Evolutionary conservation across 2,797 vertebrate species (phyloP).

Genomic region (Tragelaphus eurycerus): DNA sequence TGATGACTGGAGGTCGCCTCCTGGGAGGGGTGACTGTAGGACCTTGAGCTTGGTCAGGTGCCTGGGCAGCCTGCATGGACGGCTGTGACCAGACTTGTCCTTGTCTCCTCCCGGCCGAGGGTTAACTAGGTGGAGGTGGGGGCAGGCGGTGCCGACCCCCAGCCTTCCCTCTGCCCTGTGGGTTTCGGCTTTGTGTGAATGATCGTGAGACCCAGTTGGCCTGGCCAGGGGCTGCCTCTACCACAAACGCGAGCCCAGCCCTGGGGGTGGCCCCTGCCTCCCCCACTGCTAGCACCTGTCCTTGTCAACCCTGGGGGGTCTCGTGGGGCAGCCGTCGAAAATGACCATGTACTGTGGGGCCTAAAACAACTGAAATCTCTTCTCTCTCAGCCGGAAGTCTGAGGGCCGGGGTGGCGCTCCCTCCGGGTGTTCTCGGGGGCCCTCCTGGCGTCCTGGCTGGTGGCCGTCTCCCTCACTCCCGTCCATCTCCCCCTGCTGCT

Average conservation of each 20-base stretch:
- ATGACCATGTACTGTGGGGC: no score
- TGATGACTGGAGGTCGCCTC: neutral
- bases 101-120: neutral
- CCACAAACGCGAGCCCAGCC: fast-evolving
- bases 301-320: neutral
- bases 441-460: neutral
- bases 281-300: neutral
- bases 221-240: neutral
- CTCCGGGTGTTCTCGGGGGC: fast-evolving
- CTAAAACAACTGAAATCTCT: neutral
- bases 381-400: neutral
- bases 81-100: neutral
- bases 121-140: neutral
- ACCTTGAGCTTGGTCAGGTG: neutral
- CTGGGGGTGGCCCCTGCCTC: neutral
- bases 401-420: neutral
- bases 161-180: neutral
- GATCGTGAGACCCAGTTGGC: neutral
- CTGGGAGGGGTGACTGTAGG: neutral
- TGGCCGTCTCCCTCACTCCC: fast-evolving
- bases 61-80: neutral
- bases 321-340: fast-evolving
- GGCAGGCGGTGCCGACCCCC: fast-evolving
- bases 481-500: fast-evolving
- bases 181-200: neutral